A percentile compares a stretch with the other conserved stretches of the same genome.
phyloP scores from a whole-genome alignment of 2,113 vertebrate genomes.

The Chaetura pelagica region DNA sequence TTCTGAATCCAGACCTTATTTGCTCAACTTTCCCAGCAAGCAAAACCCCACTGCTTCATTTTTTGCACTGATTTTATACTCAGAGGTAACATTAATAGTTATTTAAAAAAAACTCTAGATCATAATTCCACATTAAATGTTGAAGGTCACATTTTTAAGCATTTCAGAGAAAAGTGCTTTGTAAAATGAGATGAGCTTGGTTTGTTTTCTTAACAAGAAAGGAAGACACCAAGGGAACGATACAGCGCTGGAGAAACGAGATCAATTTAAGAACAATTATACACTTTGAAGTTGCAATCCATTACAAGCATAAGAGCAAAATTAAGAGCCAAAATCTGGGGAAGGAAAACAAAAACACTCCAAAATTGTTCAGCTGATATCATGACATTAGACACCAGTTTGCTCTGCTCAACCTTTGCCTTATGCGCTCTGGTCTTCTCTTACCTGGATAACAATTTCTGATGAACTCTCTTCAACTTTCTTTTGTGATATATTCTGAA shows the following conservation, averaged over 20 bases:
- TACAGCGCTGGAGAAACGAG: not conserved
- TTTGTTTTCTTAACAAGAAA: not conserved
- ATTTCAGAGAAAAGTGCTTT: not conserved
- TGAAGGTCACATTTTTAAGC: not conserved
- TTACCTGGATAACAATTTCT: constrained; percentile 92
- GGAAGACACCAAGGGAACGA: not conserved
- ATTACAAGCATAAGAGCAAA: not conserved
- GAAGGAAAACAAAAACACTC: not conserved
- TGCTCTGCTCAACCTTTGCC: not conserved
- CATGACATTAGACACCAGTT: not conserved
- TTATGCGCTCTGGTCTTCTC: not conserved
- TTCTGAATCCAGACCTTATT: not conserved
- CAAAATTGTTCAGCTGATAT: not conserved
- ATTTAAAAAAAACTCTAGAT: not conserved
- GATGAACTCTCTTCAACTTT: constrained; percentile 82
- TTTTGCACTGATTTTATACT: not conserved
- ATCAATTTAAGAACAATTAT: not conserved
- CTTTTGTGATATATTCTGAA: constrained; percentile 87
- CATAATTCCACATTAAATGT: not conserved
- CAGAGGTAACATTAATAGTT: not conserved
- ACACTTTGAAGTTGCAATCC: not conserved
- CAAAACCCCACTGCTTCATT: not conserved
- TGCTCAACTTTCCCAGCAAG: not conserved
- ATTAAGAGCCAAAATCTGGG: not conserved
- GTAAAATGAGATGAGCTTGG: not conserved